These are phyloP conservation scores for Scomber scombrus DNA, from an alignment of 2,113 vertebrate genomes.

Conservation along the genomic window DNA sequence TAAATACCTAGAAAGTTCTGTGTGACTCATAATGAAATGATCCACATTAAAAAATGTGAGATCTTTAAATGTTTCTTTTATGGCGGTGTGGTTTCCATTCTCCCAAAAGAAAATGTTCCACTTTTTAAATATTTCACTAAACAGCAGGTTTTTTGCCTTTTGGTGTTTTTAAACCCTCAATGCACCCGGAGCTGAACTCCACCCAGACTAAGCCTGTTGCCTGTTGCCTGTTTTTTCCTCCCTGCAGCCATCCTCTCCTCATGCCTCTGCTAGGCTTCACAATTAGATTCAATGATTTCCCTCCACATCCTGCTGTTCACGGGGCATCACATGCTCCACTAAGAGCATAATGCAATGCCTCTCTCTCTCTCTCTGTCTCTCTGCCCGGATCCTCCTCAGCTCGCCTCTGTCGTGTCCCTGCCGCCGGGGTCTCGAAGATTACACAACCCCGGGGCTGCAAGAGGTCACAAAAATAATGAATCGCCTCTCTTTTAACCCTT, in stretches of 20 bases:
- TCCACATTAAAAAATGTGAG: neutral
- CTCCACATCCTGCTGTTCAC: slow-evolving; percentile 64
- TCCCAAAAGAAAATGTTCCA: neutral
- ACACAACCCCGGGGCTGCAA: slow-evolving; percentile 32
- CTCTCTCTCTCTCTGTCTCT: slow-evolving; percentile 2
- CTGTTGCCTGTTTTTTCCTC: slow-evolving; percentile 27
- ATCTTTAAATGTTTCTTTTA: neutral
- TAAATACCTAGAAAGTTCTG: neutral
- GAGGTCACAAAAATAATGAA: slow-evolving; percentile 63
- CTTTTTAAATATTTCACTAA: slow-evolving; percentile 28
- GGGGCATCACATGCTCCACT: slow-evolving; percentile 70
- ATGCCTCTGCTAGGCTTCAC: slow-evolving; percentile 27
- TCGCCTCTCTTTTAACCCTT: slow-evolving; percentile 66
- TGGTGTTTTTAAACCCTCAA: slow-evolving; percentile 18
- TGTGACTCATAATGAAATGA: neutral
- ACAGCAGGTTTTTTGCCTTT: slow-evolving; percentile 12
- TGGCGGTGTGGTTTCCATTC: neutral
- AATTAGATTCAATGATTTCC: slow-evolving; percentile 67
- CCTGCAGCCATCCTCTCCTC: slow-evolving; percentile 37
- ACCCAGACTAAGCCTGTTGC: slow-evolving; percentile 8
- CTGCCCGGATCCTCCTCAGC: slow-evolving; percentile 1
- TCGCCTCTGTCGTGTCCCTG: neutral
- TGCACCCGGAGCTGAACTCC: slow-evolving; percentile 25
- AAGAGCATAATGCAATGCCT: slow-evolving; percentile 23
- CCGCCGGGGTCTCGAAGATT: neutral